Evolutionary conservation across 2,888 invertebrate genomes (phyloP), one percentile per base, ranked within the genome.

Genomic region (Sphaerophoria rueppellii): DNA sequence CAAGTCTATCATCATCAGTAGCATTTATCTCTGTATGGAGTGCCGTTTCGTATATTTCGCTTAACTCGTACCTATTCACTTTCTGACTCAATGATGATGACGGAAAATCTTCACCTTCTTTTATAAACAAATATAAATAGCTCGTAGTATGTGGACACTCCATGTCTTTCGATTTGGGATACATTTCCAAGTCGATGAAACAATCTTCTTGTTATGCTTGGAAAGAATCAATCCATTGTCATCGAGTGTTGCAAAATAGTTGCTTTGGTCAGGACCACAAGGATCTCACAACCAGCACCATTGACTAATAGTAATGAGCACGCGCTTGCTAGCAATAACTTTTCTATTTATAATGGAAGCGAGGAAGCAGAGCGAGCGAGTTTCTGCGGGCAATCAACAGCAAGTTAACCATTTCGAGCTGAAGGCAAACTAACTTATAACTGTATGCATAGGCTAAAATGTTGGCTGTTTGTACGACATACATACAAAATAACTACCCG

Each of bases 261-360:
- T 65, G 50, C 50, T 14, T 11, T 61, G 67, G 37, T 54, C 40
- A 55, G 43, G 34, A 58, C 43, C 60, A 37, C 37, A 46, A 35
- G 71, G 35, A 46, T 34, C 43, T 24, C 24, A 69, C 37, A 35
- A n/a, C 24, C 24, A 24, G 24, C 24, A 24, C 24, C 48, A 74
- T 79, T 79, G 54, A 74, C 74, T 79, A 74, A 71, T 54, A 79
- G 74, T 67, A 67, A 75, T 63, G 78, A 70, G 78, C 74, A 82
- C 78, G 78, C 70, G 70, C 55, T 52, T 35, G 82, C 82, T 52
- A 43, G 82, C 82, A 79, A 83, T 83, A 83, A 83, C 82, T 83
- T 83, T 79, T 71, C 71, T 79, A 75, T 83, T 79, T 75, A 83
- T 75, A 83, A 79, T 79, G 75, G 75, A 79, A 43, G 43, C 43